Evolutionary conservation across 2,113 vertebrate genomes (phyloP), one percentile per base, ranked within the genome.

Genomic region (Gavialis gangeticus): DNA sequence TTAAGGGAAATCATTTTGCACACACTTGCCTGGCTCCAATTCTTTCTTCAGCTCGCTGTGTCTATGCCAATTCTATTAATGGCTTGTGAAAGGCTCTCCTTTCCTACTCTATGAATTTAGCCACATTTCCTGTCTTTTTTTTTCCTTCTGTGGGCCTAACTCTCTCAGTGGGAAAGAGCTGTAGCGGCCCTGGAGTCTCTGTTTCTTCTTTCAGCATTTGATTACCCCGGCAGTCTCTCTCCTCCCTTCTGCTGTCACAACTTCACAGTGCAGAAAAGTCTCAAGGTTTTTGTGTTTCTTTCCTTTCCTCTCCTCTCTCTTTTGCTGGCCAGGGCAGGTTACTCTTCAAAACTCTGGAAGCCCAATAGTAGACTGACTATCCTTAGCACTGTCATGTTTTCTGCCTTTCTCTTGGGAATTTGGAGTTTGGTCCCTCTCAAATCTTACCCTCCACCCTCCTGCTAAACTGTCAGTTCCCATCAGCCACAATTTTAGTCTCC

Each of bases 71-170:
- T 21, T 82, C 89, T 85, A 75, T 54, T 85, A 54, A 57, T 94
- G 79, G 93, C 75, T 88, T 85, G 91, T 88, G 0, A 84, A 92
- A 86, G 79, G 79, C 89, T 64, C 89, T 82, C 85, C 90, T 60
- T 91, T 90, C 87, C 92, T 89, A 91, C 92, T 84, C 21, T 86
- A 88, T 1, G 25, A 94, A 85, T 79, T 6, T 86, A 93, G 75
- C 90, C 82, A 57, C 54, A 7, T 85, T 88, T 79, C 57, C 21
- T 67, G 80, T 77, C 85, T 55, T 54, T 37, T 46, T 46, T 46
- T 46, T 46, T 46, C 9, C 46, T 46, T 46, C 46, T 46, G 46
- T 46, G 46, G n/a, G n/a, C 75, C 85, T 78, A 87, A 96, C 91
- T 66, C 17, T 94, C 79, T 71, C 91, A 30, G 79, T 85, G 56